Evolutionary conservation across 2,888 invertebrate genomes (phyloP), one percentile per base, ranked within the genome.

Genomic region (Odiellus spinosus): DNA sequence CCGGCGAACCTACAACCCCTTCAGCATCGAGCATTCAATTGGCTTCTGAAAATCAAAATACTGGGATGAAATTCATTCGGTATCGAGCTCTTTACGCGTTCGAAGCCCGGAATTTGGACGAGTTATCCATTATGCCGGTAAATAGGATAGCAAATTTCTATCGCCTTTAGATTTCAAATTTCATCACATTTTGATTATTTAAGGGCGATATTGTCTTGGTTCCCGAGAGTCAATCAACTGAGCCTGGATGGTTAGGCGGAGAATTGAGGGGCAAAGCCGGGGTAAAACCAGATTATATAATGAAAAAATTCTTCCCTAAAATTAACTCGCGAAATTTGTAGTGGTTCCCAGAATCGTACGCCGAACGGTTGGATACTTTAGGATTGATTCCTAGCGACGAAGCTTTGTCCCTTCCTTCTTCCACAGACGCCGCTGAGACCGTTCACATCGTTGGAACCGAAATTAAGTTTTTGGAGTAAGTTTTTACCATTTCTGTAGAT

Each of bases 211-310:
- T 36, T n/a, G 21, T 39, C n/a, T 51, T 62, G 64, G 63, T 63
- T 39, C 57, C 58, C 74, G 75, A 77, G 74, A 51, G 83, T 47
- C 85, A 86, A 60, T 82, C 80, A 56, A 83, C 88, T 0, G 96
- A 96, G 63, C 91, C 91, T 0, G 96, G 95, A n/a, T 98, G 96
- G 93, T 70, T 86, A 59, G 86, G 88, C 55, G 96, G 96, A 0
- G 82, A 84, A 59, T 78, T 88, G 26, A 74, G 84, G 61, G 93
- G 90, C 3, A 80, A 82, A 53, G 81, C 82, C 0, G 95, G 95
- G n/a, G n/a, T n/a, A 1, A n/a, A n/a, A n/a, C n/a, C n/a, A n/a
- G n/a, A n/a, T n/a, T n/a, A n/a, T n/a, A n/a, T n/a, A n/a, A n/a
- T n/a, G n/a, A n/a, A n/a, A n/a, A n/a, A n/a, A n/a, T n/a, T n/a